Evolutionary conservation across 1,140 invertebrate genomes (phyloP).

Genomic region (Penaeus chinensis): DNA sequence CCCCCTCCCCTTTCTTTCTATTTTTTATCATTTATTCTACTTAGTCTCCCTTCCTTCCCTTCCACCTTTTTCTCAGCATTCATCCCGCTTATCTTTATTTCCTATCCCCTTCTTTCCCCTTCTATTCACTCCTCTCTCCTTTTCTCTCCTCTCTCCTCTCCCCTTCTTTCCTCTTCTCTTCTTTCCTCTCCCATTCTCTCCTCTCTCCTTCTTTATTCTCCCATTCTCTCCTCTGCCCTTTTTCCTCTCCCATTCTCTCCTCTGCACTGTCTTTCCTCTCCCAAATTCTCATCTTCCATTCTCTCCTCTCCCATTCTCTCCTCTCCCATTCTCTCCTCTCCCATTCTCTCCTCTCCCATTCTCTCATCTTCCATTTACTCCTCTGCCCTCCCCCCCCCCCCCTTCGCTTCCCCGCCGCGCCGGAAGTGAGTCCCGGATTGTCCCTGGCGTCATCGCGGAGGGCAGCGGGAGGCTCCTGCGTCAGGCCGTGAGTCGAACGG

Average conservation of each 20-base stretch:
- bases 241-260: not conserved
- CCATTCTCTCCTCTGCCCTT: not conserved
- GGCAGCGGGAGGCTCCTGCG: too few species aligned
- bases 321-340: not conserved
- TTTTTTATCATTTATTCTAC: not conserved
- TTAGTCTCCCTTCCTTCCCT: not conserved
- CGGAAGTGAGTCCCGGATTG: too few species aligned
- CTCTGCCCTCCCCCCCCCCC: not conserved
- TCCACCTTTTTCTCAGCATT: not conserved
- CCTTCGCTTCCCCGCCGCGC: too few species aligned
- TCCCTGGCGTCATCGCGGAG: too few species aligned
- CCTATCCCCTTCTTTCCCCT: not conserved
- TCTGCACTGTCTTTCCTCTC: not conserved
- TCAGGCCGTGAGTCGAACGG: too few species aligned
- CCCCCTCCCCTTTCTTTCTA: not conserved
- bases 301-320: not conserved
- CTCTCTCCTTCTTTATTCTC: not conserved
- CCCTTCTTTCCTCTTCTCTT: not conserved
- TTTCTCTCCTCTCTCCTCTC: not conserved
- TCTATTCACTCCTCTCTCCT: not conserved
- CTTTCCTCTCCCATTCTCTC: not conserved
- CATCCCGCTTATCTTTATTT: not conserved
- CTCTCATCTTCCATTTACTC: not conserved
- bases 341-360: not conserved
- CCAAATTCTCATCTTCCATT: not conserved